These are phyloP conservation scores for Psophia crepitans DNA, from an alignment of 2,113 vertebrate genomes.

Conservation along the genomic window DNA sequence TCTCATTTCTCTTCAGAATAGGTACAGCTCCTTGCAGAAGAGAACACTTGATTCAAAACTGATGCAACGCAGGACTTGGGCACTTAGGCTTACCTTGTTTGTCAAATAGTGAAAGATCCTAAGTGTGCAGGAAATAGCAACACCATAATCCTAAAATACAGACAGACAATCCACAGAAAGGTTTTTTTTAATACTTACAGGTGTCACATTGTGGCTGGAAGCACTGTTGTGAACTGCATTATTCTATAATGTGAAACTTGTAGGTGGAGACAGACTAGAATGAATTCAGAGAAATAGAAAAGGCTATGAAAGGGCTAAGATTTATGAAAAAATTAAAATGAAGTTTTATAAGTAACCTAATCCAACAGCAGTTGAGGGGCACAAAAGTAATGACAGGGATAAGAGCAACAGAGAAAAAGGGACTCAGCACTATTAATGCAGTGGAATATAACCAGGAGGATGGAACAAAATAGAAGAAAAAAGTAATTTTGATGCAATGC, in stretches of 20 bases:
- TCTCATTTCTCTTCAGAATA: conserved; percentile 30
- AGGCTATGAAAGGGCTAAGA: neutral
- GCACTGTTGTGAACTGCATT: neutral
- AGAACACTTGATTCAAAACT: neutral
- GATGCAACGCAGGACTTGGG: neutral
- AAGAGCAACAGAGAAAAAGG: neutral
- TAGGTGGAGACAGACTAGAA: neutral
- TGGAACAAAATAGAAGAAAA: neutral
- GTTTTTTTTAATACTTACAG: neutral
- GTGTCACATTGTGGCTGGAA: neutral
- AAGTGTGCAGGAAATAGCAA: neutral
- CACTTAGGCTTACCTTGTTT: neutral
- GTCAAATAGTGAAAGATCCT: neutral
- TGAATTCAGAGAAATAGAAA: neutral
- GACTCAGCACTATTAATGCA: neutral
- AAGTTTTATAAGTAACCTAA: neutral
- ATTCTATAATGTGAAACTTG: neutral
- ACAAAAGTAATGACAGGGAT: neutral
- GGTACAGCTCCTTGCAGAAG: neutral
- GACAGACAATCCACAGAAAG: neutral
- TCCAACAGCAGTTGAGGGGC: neutral
- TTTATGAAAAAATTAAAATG: neutral
- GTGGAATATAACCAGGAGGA: neutral
- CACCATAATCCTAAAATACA: neutral
- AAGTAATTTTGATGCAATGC: neutral